A percentile compares a stretch with the other conserved stretches of the same genome.
Evolutionary conservation across 2,888 invertebrate species (phyloP).

Genomic region (Spodoptera picta): DNA sequence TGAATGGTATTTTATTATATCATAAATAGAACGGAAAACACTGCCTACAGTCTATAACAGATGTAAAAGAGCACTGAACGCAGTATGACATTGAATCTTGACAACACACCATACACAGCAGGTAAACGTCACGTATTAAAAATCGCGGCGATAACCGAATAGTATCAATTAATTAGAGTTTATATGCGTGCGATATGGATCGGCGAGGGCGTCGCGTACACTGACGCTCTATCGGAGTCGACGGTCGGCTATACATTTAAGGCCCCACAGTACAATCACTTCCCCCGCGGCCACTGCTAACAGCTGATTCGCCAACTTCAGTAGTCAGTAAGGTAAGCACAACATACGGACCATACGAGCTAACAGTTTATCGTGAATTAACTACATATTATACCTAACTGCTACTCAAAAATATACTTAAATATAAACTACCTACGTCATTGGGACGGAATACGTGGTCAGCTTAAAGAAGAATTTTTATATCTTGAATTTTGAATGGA

Average conservation of each 20-base stretch:
- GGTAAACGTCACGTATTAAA: constrained; percentile 60
- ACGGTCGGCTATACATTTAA: constrained; percentile 55
- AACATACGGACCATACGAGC: constrained; percentile 13
- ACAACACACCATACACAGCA: constrained; percentile 51
- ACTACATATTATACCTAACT: not conserved
- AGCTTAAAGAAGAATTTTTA: too few relatives aligned
- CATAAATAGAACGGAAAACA: constrained; percentile 30
- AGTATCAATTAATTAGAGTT: constrained; percentile 47
- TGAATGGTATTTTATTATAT: constrained; percentile 34
- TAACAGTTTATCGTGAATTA: constrained; percentile 8
- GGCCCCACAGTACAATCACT: constrained; percentile 63
- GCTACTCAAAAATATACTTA: too few relatives aligned
- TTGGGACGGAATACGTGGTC: too few relatives aligned
- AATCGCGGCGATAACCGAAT: constrained; percentile 67
- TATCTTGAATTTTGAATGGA: too few relatives aligned
- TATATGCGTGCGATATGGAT: constrained; percentile 58
- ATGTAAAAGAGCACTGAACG: constrained; percentile 18
- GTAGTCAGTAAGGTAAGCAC: constrained; percentile 15
- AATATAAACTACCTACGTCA: too few relatives aligned
- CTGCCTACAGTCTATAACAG: constrained; percentile 8
- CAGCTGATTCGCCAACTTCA: constrained; percentile 79
- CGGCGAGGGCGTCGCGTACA: constrained; percentile 72
- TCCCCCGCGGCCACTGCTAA: constrained; percentile 69
- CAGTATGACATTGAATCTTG: constrained; percentile 32
- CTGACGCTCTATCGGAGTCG: constrained; percentile 71